Conservation (phyloP, 2,113 vertebrate species). For the Oryctolagus cuniculus region mOryCun1.1 NC_091441.1:22325001-22325500, state of each 20-base stretch:
- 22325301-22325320: not conserved
- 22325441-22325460: not conserved
- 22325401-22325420: not conserved
- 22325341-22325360: not conserved
- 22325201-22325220: not conserved
- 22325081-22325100: slow-evolving; percentile 8
- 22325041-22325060: slow-evolving; percentile 57
- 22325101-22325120: not conserved
- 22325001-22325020: slow-evolving; percentile 78
- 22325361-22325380: not conserved
- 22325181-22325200: not conserved
- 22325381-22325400: not conserved
- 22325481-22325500: not conserved
- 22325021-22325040: slow-evolving; percentile 74
- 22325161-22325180: not conserved
- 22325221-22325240: not conserved
- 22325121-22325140: not conserved
- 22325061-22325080: not conserved
- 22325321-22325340: not conserved
- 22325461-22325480: not conserved
- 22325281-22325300: not conserved
- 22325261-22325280: not conserved
- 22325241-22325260: not conserved
- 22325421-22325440: not conserved
- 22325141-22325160: not conserved